Percentiles rank a stretch among this genome's conserved stretches.
These are phyloP conservation scores for Andrena dorsata DNA, from an alignment of 2,888 invertebrate species.

Conservation along the genomic window DNA sequence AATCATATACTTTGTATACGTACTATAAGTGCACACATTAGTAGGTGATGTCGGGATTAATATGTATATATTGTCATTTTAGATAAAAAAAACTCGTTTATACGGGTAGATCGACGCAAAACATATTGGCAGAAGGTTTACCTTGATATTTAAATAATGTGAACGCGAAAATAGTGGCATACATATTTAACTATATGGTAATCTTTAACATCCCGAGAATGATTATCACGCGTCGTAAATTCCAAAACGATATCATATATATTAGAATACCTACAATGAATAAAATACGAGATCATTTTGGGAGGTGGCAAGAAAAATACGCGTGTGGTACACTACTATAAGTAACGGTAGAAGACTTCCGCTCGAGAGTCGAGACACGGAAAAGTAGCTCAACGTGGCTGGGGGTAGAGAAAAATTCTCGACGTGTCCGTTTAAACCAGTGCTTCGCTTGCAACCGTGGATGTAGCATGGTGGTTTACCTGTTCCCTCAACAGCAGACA, in stretches of 20 bases:
- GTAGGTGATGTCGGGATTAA: no score
- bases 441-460: background rate
- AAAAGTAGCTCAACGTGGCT: constrained; percentile 45
- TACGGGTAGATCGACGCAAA: no score
- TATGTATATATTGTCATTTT: no score
- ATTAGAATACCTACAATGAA: background rate
- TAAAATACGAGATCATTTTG: background rate
- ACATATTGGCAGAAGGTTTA: no score
- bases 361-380: background rate
- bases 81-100: no score
- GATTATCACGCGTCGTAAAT: no score
- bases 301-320: background rate
- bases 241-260: background rate
- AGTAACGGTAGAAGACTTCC: constrained; percentile 48
- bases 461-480: background rate
- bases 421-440: constrained; percentile 3
- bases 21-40: no score
- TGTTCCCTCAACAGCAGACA: background rate
- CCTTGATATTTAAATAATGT: no score
- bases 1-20: no score
- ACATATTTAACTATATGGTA: no score
- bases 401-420: constrained; percentile 5
- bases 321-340: background rate
- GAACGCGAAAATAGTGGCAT: no score
- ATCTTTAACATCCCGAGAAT: no score